These are phyloP conservation scores for Drosophila melanica DNA, from an alignment of 1,140 invertebrate species.

Conservation along the genomic window DNA sequence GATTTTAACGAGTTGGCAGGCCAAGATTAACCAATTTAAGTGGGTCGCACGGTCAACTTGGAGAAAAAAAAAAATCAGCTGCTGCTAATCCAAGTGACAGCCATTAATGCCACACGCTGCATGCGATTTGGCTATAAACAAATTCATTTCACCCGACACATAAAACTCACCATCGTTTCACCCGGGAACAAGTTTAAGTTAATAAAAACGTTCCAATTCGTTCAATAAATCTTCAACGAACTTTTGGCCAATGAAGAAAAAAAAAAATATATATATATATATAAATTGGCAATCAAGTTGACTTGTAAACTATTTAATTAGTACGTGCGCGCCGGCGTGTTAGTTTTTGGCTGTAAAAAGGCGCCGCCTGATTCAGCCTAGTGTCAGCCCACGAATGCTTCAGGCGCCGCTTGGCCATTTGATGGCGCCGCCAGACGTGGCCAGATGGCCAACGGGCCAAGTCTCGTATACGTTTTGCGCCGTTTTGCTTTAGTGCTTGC, in stretches of 20 bases:
- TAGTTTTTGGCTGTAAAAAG: conserved; percentile 80
- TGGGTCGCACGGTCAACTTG: conserved; percentile 48
- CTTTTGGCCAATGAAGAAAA: conserved; percentile 7
- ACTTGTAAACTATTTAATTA: conserved; percentile 81
- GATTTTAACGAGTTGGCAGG: conserved; percentile 44
- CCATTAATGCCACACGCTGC: conserved; percentile 70
- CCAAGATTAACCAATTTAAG: conserved; percentile 32
- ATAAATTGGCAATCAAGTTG: conserved; percentile 65
- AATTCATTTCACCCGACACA: conserved; percentile 65
- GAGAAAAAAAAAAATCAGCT: conserved; percentile 19
- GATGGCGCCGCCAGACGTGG: conserved; percentile 68
- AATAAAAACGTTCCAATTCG: background rate
- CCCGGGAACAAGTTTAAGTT: conserved; percentile 51
- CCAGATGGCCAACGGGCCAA: conserved; percentile 29
- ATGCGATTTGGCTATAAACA: conserved; percentile 65
- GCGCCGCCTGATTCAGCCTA: conserved; percentile 56
- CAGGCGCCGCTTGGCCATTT: conserved; percentile 71
- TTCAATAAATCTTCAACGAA: background rate
- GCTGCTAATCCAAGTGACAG: conserved; percentile 69
- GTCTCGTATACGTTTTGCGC: background rate
- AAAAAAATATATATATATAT: conserved; percentile 11
- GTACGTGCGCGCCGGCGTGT: conserved; percentile 67
- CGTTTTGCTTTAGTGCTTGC: conserved; percentile 24
- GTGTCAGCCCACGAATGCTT: conserved; percentile 63
- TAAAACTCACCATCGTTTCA: conserved; percentile 31